These are phyloP conservation scores for Melanotaenia parkinsoni DNA, from an alignment of 2,797 vertebrate genomes.

Conservation along the genomic window DNA sequence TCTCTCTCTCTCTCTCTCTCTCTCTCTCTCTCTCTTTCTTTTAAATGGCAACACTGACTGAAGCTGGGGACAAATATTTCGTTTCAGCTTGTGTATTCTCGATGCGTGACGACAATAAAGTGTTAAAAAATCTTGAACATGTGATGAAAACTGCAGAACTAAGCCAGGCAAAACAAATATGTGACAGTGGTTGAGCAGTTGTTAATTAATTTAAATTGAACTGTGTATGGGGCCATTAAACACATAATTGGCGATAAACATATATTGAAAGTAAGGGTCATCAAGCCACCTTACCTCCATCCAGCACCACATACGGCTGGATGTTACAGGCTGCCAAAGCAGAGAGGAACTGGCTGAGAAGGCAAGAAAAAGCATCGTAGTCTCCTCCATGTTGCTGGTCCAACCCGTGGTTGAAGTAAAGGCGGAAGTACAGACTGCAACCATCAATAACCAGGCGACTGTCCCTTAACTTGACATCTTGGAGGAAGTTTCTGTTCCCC, in stretches of 20 bases:
- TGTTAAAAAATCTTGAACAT: too few relatives aligned
- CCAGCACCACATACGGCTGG: constrained; percentile 89
- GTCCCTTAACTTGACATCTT: constrained; percentile 85
- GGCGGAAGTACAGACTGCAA: constrained; percentile 89
- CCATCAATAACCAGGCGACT: constrained; percentile 91
- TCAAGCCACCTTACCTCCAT: constrained; percentile 80
- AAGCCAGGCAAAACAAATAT: not conserved
- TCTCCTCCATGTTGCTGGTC: constrained; percentile 91
- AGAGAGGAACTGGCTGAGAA: constrained; percentile 85
- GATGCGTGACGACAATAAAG: too few relatives aligned
- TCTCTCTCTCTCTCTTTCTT: too few relatives aligned
- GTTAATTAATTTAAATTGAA: not conserved
- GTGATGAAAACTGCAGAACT: not conserved
- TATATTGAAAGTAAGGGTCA: not conserved
- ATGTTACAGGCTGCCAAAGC: constrained; percentile 85
- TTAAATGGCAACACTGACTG: too few relatives aligned
- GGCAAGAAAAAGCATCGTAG: constrained; percentile 84
- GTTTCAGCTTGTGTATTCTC: too few relatives aligned
- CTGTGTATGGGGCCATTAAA: not conserved
- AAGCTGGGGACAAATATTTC: too few relatives aligned
- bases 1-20: too few relatives aligned
- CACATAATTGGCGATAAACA: not conserved
- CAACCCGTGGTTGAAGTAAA: constrained; percentile 86
- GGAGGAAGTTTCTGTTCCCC: constrained; percentile 84
- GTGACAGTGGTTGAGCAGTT: not conserved